These are phyloP conservation scores for Phaethornis superciliosus DNA, from an alignment of 2,113 vertebrate genomes.

Conservation along the genomic window DNA sequence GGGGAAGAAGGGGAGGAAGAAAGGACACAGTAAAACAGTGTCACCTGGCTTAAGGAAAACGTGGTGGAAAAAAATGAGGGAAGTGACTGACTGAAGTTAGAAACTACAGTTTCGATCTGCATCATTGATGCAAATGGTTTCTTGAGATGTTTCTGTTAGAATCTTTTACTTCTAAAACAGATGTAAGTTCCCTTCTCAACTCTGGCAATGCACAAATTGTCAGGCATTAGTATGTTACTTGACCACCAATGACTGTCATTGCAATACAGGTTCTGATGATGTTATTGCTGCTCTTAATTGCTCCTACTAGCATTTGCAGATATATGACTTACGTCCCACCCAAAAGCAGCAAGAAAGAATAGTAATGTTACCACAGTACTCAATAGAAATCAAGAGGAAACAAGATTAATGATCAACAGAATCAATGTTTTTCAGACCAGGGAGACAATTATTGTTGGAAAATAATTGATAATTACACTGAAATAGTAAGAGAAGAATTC, in stretches of 20 bases:
- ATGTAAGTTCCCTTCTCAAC: neutral
- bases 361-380: neutral
- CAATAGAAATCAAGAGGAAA: neutral
- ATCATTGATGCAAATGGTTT: neutral
- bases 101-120: neutral
- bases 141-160: neutral
- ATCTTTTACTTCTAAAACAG: neutral
- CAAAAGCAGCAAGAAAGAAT: neutral
- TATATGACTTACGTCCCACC: neutral
- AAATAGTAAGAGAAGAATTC: neutral
- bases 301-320: neutral
- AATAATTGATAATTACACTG: neutral
- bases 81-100: neutral
- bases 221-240: neutral
- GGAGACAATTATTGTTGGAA: neutral
- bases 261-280: neutral
- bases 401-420: neutral
- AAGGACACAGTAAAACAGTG: neutral
- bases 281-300: neutral
- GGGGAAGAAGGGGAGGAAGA: neutral
- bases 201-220: neutral
- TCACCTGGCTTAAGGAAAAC: neutral
- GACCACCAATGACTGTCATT: neutral
- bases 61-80: neutral
- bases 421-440: neutral